phyloP scores from a whole-genome alignment of 2,113 vertebrate species.

The Abramis brama region DNA sequence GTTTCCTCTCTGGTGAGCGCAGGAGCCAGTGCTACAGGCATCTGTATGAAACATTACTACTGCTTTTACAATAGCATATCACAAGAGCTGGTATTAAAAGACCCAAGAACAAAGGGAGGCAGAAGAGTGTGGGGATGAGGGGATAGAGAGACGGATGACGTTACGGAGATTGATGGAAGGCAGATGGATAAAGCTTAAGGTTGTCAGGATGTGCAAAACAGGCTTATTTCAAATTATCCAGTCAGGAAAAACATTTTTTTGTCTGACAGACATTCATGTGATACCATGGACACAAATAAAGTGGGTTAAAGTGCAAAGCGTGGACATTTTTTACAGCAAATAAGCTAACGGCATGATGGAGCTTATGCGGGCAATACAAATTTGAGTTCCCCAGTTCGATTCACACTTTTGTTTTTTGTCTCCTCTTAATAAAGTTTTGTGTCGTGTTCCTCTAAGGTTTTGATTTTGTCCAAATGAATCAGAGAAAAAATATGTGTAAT shows the following conservation, averaged over 20 bases:
- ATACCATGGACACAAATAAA: background rate
- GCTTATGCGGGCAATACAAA: background rate
- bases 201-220: conserved; percentile 45
- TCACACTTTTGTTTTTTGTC: background rate
- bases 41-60: background rate
- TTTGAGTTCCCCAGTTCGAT: too few species aligned
- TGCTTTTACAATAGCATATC: background rate
- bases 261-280: background rate
- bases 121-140: background rate
- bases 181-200: conserved; percentile 52
- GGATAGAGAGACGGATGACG: background rate
- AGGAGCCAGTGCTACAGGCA: conserved; percentile 7
- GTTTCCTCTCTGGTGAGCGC: conserved; percentile 44
- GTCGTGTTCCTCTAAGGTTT: background rate
- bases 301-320: background rate
- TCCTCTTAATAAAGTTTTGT: background rate
- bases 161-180: conserved; percentile 17
- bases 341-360: background rate
- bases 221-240: conserved; percentile 32
- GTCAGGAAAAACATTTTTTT: background rate
- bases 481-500: background rate
- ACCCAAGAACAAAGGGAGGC: conserved; percentile 14
- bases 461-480: background rate
- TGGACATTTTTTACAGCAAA: background rate
- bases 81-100: conserved; percentile 10